A percentile compares a stretch with the other conserved stretches of the same genome.
Evolutionary conservation across 2,888 invertebrate genomes (phyloP).

Genomic region (Ophion slaviceki): DNA sequence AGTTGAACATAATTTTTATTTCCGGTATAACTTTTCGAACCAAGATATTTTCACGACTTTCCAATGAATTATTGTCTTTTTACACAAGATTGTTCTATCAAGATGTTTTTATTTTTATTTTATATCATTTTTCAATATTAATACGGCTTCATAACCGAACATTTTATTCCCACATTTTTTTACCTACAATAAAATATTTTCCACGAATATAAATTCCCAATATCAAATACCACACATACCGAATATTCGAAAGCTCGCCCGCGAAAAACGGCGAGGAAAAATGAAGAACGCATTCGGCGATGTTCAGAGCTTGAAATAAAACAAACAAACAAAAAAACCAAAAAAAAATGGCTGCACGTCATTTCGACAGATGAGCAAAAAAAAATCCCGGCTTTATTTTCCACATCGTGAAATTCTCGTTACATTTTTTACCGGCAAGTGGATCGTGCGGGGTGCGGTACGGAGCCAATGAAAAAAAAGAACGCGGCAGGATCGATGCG

Average conservation of each 20-base stretch:
- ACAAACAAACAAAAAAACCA: conserved; percentile 2
- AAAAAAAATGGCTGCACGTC: conserved; percentile 28
- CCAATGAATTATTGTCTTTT: too few relatives aligned
- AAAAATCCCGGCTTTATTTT: conserved; percentile 9
- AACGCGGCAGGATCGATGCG: not conserved
- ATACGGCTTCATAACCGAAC: too few relatives aligned
- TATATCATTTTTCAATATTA: too few relatives aligned
- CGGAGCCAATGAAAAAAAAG: conserved; percentile 16
- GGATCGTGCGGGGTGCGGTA: not conserved
- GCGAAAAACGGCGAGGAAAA: conserved; percentile 21
- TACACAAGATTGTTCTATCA: too few relatives aligned
- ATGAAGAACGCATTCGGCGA: conserved; percentile 26
- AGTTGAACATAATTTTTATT: too few relatives aligned
- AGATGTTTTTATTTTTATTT: too few relatives aligned
- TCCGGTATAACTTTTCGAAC: too few relatives aligned
- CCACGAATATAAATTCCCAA: not conserved
- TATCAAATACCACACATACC: not conserved
- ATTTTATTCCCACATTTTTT: not conserved
- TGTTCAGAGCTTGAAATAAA: conserved; percentile 4
- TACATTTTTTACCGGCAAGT: not conserved
- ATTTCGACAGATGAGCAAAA: not conserved
- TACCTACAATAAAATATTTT: not conserved
- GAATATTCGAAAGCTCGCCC: not conserved
- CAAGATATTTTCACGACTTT: too few relatives aligned
- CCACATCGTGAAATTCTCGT: conserved; percentile 26